Conservation (phyloP, 1,140 invertebrate genomes). For the Batillaria attramentaria region DNA sequence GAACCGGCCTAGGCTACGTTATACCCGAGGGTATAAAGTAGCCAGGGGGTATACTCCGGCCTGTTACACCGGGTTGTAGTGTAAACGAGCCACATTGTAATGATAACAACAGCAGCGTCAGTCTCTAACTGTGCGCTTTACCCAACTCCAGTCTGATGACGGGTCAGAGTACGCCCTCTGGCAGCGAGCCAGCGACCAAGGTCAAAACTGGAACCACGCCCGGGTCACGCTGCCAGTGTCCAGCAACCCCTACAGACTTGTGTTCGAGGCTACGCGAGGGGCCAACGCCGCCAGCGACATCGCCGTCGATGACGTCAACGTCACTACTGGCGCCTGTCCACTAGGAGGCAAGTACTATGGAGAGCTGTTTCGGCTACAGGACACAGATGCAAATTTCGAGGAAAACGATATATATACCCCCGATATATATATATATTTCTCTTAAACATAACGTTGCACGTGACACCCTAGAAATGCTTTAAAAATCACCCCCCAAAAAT, state of each 20-base stretch:
- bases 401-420: too few relatives aligned
- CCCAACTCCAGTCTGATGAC: not conserved
- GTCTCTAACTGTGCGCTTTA: too few relatives aligned
- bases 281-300: not conserved
- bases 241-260: not conserved
- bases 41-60: too few relatives aligned
- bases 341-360: not conserved
- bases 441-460: not conserved
- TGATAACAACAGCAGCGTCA: too few relatives aligned
- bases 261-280: slow-evolving; percentile 4
- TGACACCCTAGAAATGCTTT: not conserved
- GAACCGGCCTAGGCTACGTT: too few relatives aligned
- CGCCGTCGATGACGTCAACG: slow-evolving; percentile 19
- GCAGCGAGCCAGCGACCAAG: not conserved
- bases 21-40: too few relatives aligned
- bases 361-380: not conserved
- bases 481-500: not conserved
- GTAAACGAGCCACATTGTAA: too few relatives aligned
- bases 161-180: not conserved
- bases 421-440: not conserved
- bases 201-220: not conserved
- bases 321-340: not conserved
- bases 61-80: too few relatives aligned
- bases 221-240: not conserved
- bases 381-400: too few relatives aligned